phyloP scores from a whole-genome alignment of 2,797 vertebrate species.

The Rhynchonycteris naso region DNA sequence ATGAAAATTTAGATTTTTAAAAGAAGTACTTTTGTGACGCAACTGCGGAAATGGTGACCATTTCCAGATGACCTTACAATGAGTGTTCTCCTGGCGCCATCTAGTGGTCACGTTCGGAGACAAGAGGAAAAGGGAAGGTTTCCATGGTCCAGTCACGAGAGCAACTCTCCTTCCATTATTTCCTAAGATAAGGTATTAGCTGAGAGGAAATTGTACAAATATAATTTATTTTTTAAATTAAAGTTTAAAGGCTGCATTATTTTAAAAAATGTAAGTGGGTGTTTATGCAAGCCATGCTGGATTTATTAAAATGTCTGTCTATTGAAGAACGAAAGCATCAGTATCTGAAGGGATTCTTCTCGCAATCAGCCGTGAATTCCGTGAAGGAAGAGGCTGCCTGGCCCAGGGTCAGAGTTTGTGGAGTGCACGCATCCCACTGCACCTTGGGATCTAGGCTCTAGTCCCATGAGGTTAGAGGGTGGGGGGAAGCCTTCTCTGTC shows the following conservation, averaged over 20 bases:
- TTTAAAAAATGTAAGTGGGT: not conserved
- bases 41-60: not conserved
- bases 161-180: not conserved
- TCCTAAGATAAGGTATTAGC: not conserved
- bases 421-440: accelerated
- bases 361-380: not conserved
- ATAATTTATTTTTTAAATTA: not conserved
- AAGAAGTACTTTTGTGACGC: not conserved
- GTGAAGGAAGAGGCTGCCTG: not conserved
- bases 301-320: not conserved
- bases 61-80: not conserved
- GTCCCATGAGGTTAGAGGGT: not conserved
- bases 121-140: accelerated
- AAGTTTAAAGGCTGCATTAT: not conserved
- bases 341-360: not conserved
- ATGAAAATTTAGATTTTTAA: not conserved
- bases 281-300: not conserved
- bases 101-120: not conserved
- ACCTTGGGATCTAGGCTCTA: not conserved
- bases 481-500: not conserved
- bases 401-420: not conserved
- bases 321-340: not conserved
- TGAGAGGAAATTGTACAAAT: not conserved
- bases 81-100: slow-evolving; percentile 38
- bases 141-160: accelerated